Evolutionary conservation across 2,113 vertebrate species (phyloP), one percentile per base, ranked within the genome.

Genomic region (Pomatorhinus ruficollis): DNA sequence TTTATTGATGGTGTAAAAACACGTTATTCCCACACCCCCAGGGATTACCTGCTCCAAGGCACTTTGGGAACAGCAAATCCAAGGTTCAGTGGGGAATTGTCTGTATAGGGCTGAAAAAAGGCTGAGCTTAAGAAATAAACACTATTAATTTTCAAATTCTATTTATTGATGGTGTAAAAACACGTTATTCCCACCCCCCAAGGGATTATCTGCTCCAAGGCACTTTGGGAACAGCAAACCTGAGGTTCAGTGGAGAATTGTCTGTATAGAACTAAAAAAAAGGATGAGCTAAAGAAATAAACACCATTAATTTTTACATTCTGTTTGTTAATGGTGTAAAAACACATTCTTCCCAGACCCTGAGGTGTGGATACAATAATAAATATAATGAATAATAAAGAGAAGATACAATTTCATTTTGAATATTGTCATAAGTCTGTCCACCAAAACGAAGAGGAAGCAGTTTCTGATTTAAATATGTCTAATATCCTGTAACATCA

Each of bases 361-460:
- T 14, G 6, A 3, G 24, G 22, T 19, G 44, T 44, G 44, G 8
- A 9, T 5, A 19, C 44, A 44, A 44, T 44, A 8, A 19, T 19
- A 44, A 44, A 44, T 19, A 19, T 45, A 95, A 90, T 95, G 88
- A 93, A 97, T 88, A 92, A 53, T 17, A 42, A 42, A 44, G 18
- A 85, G 63, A 71, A 49, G 84, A 94, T 93, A 91, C 40, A 49
- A 76, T 91, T 90, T 94, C 78, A 77, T 80, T 94, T 95, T 94
- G 66, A 91, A 81, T 85, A 85, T 44, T 91, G 53, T 90, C 40
- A 4, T 61, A 80, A 79, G 42, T 25, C 25, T 97, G 89, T 87
- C n/a, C 21, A 87, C 27, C 25, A 78, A 89, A 97, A 95, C 82
- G 77, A 87, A 91, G 87, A 81, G 60, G 84, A 84, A 94, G 82